Conservation (phyloP, 2,797 vertebrate genomes). For the Lindbergichthys nudifrons region DNA sequence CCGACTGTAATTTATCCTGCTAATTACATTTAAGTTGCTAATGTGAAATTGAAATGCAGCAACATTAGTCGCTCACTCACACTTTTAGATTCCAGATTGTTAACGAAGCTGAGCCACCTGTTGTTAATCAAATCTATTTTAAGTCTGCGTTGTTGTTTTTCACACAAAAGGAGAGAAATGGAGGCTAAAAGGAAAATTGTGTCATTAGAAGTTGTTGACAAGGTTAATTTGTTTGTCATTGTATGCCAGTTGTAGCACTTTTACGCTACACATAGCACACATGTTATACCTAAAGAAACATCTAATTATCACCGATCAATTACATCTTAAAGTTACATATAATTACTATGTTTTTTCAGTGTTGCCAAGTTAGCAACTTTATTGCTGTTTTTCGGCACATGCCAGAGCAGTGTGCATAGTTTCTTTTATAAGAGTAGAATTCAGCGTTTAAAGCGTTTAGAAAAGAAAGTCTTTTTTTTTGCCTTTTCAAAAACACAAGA, state of each 20-base stretch:
- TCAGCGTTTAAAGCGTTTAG: neutral
- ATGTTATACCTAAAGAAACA: constrained; percentile 46
- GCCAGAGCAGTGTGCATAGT: neutral
- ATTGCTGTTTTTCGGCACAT: neutral
- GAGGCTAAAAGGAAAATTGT: neutral
- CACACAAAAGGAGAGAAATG: neutral
- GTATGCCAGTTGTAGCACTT: neutral
- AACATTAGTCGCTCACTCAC: constrained; percentile 24
- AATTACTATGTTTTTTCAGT: constrained; percentile 11
- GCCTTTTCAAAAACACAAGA: constrained; percentile 3
- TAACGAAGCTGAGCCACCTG: constrained; percentile 35
- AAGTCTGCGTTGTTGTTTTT: neutral
- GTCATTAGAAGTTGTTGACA: constrained; percentile 1
- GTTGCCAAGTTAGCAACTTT: neutral
- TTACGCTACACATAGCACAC: neutral
- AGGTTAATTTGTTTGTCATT: neutral
- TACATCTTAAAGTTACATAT: constrained; percentile 20
- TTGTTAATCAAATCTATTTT: constrained; percentile 23
- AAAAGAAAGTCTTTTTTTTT: neutral
- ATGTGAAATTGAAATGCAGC: constrained; percentile 44
- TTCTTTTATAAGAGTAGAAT: neutral
- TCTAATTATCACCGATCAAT: constrained; percentile 13
- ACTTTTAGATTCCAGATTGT: constrained; percentile 22
- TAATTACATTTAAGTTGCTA: constrained; percentile 43
- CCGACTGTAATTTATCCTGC: constrained; percentile 21